Percentiles rank a stretch among this genome's conserved stretches.
Conservation (phyloP, 1,140 invertebrate species). For the Steinernema feltiae region DNA sequence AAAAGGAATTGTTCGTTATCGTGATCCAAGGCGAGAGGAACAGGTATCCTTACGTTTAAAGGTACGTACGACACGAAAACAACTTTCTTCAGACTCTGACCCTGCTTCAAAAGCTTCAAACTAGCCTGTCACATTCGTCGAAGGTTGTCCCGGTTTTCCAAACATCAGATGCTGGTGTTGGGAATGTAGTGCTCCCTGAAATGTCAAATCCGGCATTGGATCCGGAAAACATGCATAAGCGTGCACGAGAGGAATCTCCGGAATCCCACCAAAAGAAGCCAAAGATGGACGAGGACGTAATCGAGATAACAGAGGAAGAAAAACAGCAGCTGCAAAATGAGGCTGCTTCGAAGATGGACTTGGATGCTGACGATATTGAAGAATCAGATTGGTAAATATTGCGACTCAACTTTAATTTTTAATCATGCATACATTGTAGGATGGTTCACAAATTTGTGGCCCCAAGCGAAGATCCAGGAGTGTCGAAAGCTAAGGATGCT, state of each 20-base stretch:
- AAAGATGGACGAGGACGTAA: constrained; percentile 41
- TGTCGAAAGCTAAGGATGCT: constrained; percentile 85
- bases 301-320: constrained; percentile 44
- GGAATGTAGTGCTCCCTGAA: background rate
- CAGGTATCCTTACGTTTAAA: too few relatives aligned
- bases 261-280: background rate
- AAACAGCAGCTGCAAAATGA: constrained; percentile 29
- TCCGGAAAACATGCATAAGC: background rate
- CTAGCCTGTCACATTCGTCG: background rate
- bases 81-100: constrained; percentile 14
- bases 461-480: constrained; percentile 70
- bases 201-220: background rate
- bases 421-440: constrained; percentile 62
- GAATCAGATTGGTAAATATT: constrained; percentile 58
- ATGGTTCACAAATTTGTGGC: constrained; percentile 69
- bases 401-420: background rate
- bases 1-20: constrained; percentile 60
- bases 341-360: constrained; percentile 27
- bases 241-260: background rate
- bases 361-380: constrained; percentile 47
- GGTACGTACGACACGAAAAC: too few relatives aligned
- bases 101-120: background rate
- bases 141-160: constrained; percentile 57
- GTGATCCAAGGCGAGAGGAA: constrained; percentile 60
- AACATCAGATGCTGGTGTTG: constrained; percentile 74